A percentile compares a stretch with the other conserved stretches of the same genome.
Conservation (phyloP, 2,888 invertebrate genomes). For the Rhamnusium bicolor region DNA sequence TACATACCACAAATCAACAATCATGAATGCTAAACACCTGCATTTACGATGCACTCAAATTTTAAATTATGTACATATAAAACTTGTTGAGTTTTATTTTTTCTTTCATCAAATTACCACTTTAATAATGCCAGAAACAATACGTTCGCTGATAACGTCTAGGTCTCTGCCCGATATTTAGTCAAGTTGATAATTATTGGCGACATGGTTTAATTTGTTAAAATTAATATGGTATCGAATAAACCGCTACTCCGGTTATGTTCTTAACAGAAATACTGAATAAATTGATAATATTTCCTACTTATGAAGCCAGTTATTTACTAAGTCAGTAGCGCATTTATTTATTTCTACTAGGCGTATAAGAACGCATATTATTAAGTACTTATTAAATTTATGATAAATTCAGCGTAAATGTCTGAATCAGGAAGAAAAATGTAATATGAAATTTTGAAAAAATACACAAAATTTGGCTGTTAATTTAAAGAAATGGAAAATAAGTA, state of each 20-base stretch:
- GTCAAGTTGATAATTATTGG: background rate
- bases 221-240: slow-evolving; percentile 10
- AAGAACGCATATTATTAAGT: too few relatives aligned
- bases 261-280: background rate
- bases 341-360: background rate
- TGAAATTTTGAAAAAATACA: too few relatives aligned
- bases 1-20: background rate
- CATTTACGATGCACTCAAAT: background rate
- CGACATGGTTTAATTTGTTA: slow-evolving; percentile 7
- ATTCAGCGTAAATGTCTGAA: too few relatives aligned
- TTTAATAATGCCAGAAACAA: background rate
- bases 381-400: too few relatives aligned
- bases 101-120: background rate
- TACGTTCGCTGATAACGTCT: too few relatives aligned
- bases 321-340: background rate
- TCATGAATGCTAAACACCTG: background rate
- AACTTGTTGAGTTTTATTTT: background rate
- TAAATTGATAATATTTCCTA: background rate
- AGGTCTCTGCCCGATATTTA: background rate
- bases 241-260: slow-evolving; percentile 1
- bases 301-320: background rate
- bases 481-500: too few relatives aligned
- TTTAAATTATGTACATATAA: background rate
- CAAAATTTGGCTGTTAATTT: too few relatives aligned
- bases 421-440: too few relatives aligned